These are phyloP conservation scores for Xiphias gladius DNA, from an alignment of 2,113 vertebrate species.

Conservation along the genomic window DNA sequence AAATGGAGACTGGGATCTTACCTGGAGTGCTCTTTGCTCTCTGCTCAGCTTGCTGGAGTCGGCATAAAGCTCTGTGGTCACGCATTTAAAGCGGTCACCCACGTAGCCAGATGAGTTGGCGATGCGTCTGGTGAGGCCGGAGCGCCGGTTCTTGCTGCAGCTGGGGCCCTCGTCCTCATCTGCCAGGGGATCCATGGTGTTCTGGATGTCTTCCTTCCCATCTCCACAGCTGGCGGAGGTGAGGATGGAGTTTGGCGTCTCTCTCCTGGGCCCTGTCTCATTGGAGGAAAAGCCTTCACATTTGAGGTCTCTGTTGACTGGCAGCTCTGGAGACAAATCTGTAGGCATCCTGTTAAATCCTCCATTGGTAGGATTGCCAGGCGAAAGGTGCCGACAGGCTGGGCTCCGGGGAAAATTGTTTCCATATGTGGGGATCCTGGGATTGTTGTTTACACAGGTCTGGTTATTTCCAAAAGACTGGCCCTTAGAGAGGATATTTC, in stretches of 20 bases:
- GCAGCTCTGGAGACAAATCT: neutral
- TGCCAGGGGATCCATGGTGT: slow-evolving; percentile 29
- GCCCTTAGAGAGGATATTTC: neutral
- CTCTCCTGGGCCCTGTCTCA: neutral
- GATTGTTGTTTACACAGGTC: slow-evolving; percentile 1
- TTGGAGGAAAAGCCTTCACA: neutral
- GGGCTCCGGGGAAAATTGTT: neutral
- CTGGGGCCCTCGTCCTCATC: neutral
- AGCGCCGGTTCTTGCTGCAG: slow-evolving; percentile 12
- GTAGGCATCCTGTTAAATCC: neutral
- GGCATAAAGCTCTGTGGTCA: slow-evolving; percentile 43
- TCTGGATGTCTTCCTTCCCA: slow-evolving; percentile 11
- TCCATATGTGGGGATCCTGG: neutral
- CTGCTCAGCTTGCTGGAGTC: slow-evolving; percentile 60
- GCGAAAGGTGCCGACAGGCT: slow-evolving; percentile 11
- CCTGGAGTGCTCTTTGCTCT: slow-evolving; percentile 63
- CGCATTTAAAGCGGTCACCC: slow-evolving; percentile 44
- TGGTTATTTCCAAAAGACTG: slow-evolving; percentile 17
- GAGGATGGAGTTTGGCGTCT: neutral
- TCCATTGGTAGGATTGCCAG: neutral
- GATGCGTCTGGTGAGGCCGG: slow-evolving; percentile 44
- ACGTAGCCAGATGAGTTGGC: slow-evolving; percentile 49
- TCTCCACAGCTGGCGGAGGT: neutral
- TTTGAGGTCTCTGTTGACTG: neutral
- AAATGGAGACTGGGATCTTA: slow-evolving; percentile 5